A percentile compares a stretch with the other conserved stretches of the same genome.
These are phyloP conservation scores for Anser cygnoides DNA, from an alignment of 2,113 vertebrate genomes.

Conservation along the genomic window DNA sequence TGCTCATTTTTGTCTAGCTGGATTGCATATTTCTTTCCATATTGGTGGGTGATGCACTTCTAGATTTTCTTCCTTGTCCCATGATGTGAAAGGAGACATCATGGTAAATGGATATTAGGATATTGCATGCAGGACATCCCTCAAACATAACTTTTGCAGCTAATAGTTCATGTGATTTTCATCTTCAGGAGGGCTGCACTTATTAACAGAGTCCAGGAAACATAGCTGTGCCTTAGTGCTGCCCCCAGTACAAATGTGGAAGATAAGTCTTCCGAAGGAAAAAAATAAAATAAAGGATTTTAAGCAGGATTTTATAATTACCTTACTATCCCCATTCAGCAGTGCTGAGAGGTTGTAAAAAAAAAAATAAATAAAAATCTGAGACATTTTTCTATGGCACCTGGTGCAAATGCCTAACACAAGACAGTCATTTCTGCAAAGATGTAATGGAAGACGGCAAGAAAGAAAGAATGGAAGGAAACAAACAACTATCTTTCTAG, in stretches of 20 bases:
- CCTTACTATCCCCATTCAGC: not conserved
- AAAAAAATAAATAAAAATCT: not conserved
- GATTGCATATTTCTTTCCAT: not conserved
- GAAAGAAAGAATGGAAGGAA: not conserved
- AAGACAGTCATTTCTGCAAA: not conserved
- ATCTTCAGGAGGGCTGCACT: not conserved
- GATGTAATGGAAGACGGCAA: not conserved
- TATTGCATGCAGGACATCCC: not conserved
- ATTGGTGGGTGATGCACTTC: not conserved
- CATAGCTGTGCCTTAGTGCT: not conserved
- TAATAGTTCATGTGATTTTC: not conserved
- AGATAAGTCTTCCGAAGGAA: not conserved
- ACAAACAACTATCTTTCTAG: not conserved
- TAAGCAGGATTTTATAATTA: not conserved
- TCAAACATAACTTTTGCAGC: not conserved
- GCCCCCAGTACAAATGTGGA: not conserved
- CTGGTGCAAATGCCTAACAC: not conserved
- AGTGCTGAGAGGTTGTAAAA: not conserved
- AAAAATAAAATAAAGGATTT: not conserved
- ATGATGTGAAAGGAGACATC: not conserved
- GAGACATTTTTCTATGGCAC: not conserved
- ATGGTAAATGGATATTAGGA: accelerated
- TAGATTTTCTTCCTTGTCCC: not conserved
- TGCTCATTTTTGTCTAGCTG: not conserved
- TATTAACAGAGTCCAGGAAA: not conserved